These are phyloP conservation scores for Parnassius smintheus DNA, from an alignment of 2,888 invertebrate species.

Conservation along the genomic window DNA sequence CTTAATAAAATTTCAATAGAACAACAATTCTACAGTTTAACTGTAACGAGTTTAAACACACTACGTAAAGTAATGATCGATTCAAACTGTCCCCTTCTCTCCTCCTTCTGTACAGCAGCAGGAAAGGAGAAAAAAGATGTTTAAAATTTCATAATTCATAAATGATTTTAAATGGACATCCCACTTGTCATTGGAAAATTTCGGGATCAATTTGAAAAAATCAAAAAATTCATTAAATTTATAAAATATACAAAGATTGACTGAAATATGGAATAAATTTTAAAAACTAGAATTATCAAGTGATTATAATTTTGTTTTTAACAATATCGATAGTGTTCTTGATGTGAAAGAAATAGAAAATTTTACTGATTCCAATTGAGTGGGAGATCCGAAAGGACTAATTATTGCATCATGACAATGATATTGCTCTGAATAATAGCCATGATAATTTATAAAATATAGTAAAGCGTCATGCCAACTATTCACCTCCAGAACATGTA, in stretches of 20 bases:
- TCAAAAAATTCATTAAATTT: not conserved
- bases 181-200: slow-evolving; percentile 35
- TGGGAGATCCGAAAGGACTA: slow-evolving; percentile 58
- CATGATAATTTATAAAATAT: slow-evolving; percentile 69
- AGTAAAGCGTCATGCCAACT: slow-evolving; percentile 68
- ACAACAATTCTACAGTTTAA: slow-evolving; percentile 58
- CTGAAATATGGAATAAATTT: not conserved
- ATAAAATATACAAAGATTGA: not conserved
- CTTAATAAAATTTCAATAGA: slow-evolving; percentile 69
- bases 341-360: slow-evolving; percentile 7
- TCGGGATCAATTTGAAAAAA: not conserved
- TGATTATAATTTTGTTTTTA: slow-evolving; percentile 6
- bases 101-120: slow-evolving; percentile 72
- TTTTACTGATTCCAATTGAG: slow-evolving; percentile 35
- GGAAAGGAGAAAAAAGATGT: slow-evolving; percentile 67
- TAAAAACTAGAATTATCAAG: not conserved
- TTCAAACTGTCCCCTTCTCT: slow-evolving; percentile 75
- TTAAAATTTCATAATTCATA: slow-evolving; percentile 46
- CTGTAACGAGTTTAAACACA: slow-evolving; percentile 51
- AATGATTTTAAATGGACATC: slow-evolving; percentile 37
- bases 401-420: slow-evolving; percentile 80
- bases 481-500: slow-evolving; percentile 45
- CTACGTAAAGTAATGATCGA: slow-evolving; percentile 62
- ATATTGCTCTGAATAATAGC: slow-evolving; percentile 74
- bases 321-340: slow-evolving; percentile 13